phyloP scores from a whole-genome alignment of 2,797 vertebrate species.

The Pangasius mekongensis region DNA sequence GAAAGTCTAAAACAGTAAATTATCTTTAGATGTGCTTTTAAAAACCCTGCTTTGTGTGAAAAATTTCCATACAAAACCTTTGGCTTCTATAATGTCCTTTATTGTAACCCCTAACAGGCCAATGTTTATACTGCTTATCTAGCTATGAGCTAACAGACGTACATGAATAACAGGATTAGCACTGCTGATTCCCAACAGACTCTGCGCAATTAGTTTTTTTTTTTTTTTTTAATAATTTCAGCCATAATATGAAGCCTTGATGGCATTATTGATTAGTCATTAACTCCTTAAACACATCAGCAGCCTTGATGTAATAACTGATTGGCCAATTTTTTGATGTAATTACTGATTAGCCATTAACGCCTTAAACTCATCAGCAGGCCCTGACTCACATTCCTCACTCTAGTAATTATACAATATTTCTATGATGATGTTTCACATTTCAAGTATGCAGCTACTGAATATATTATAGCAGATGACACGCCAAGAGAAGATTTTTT shows the following conservation, averaged over 20 bases:
- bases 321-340: background rate
- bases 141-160: background rate
- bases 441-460: background rate
- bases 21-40: background rate
- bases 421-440: background rate
- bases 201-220: background rate
- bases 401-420: background rate
- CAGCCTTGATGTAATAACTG: background rate
- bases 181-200: no score
- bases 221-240: background rate
- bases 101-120: conserved; percentile 21
- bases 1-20: background rate
- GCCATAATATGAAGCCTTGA: background rate
- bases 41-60: background rate
- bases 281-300: conserved; percentile 6
- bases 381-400: background rate
- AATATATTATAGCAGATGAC: no score
- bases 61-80: background rate
- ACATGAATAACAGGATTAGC: background rate
- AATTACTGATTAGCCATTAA: background rate
- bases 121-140: conserved; percentile 13
- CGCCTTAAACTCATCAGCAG: background rate
- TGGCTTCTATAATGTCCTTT: conserved; percentile 8
- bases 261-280: background rate
- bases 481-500: background rate